phyloP scores from a whole-genome alignment of 2,113 vertebrate species.

The Carassius auratus region DNA sequence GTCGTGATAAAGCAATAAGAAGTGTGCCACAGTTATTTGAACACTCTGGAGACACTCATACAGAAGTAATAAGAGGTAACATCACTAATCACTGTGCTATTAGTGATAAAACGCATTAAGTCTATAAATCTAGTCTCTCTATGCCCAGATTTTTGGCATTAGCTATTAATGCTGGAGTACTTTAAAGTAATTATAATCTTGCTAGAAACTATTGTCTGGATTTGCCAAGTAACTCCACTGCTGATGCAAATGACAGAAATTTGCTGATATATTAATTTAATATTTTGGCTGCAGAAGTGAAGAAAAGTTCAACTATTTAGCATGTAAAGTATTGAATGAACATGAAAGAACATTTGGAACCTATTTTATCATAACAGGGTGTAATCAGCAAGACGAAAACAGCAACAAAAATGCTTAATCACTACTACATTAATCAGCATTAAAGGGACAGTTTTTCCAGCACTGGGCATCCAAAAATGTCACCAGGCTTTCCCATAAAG shows the following conservation, averaged over 20 bases:
- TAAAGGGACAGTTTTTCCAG: not conserved
- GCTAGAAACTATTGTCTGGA: not conserved
- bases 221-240: not conserved
- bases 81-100: constrained; percentile 37
- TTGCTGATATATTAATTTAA: not conserved
- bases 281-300: not conserved
- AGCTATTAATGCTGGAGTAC: constrained; percentile 32
- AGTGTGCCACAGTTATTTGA: constrained; percentile 63
- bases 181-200: not conserved
- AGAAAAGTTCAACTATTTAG: not conserved
- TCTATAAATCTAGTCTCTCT: constrained; percentile 2
- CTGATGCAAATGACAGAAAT: not conserved
- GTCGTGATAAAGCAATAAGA: constrained; percentile 69
- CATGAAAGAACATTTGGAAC: not conserved
- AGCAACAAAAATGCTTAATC: not conserved
- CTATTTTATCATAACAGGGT: not conserved
- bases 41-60: constrained; percentile 47
- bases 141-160: not conserved
- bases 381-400: not conserved
- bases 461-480: not conserved
- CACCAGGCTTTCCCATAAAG: constrained; percentile 1
- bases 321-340: not conserved
- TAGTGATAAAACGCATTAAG: constrained; percentile 11
- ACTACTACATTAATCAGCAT: not conserved
- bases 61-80: constrained; percentile 42